These are phyloP conservation scores for Oryctes rhinoceros DNA, from an alignment of 1,140 invertebrate species.

Conservation along the genomic window DNA sequence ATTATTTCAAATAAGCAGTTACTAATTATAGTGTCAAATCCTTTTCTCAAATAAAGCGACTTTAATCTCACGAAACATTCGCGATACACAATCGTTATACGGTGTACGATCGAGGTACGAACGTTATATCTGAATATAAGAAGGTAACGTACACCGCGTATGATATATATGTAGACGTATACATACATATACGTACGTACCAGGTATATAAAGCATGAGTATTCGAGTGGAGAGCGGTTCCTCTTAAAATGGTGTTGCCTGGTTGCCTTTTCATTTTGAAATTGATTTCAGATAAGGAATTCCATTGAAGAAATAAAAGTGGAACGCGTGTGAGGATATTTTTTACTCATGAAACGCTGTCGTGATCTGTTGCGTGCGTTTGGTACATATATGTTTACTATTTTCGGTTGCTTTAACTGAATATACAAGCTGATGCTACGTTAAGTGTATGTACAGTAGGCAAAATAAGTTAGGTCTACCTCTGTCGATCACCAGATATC, in stretches of 20 bases:
- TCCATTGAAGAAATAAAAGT: constrained; percentile 8
- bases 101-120: not conserved
- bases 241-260: constrained; percentile 1
- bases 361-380: no score
- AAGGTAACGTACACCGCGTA: no score
- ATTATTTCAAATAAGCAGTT: constrained; percentile 38
- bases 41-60: constrained; percentile 22
- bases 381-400: not conserved
- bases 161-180: not conserved
- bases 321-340: not conserved
- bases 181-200: not conserved
- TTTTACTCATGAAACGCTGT: no score
- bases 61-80: constrained; percentile 24
- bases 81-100: constrained; percentile 9
- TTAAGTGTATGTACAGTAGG: no score
- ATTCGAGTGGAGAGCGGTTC: not conserved
- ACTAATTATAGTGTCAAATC: constrained; percentile 37
- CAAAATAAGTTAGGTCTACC: no score
- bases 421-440: no score
- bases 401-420: not conserved
- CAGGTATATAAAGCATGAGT: not conserved
- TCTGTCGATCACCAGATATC: no score
- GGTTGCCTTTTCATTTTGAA: constrained; percentile 11
- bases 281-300: constrained; percentile 19
- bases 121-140: no score